Base-by-base conservation (phyloP, 2,113 vertebrate genomes). In the Platysteira castanea region DNA sequence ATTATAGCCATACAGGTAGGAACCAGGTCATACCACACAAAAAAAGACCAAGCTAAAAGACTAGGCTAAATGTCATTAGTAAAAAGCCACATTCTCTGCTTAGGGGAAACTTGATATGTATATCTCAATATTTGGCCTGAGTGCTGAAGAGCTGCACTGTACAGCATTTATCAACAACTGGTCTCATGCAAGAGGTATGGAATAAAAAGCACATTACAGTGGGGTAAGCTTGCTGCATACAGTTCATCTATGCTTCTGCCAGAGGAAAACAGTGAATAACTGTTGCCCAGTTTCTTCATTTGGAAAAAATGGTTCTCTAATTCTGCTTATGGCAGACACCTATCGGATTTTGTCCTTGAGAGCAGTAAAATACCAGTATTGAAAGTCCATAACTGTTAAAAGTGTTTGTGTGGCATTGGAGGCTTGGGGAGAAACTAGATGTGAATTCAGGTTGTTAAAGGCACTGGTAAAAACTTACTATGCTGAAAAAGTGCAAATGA, bases 351-450 rank as follows among this genome's bases (percentile, higher is more conserved):
- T 93, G 83, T 37, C 83, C 87, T 31, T 84, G 44, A 60, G 27
- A 94, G 30, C 42, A 91, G 57, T 93, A 94, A 96, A 95, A 80
- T 91, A 82, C 17, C 90, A 52, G 39, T 81, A 69, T 53, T 91
- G 90, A 96, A 97, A 93, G 52, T 93, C 81, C 87, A 77, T 76
- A 89, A 91, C 91, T 89, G 47, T 74, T 96, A 89, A 80, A 83
- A 87, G 59, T 14, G 95, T 90, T 92, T 97, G 70, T 90, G 33
- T 92, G 67, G 30, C 16, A 37, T 95, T 94, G 93, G n/a, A 96
- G 56, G 53, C 20, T 90, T 35, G 17, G 59, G 24, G 11, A 87
- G 52, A 95, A 96, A 95, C 20, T 84, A 78, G 15, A 35, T 30
- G 44, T 44, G 67, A 84, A 92, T 89, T 69, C 11, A 12, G 57